phyloP scores from a whole-genome alignment of 2,113 vertebrate species.

The Stercorarius parasiticus region DNA sequence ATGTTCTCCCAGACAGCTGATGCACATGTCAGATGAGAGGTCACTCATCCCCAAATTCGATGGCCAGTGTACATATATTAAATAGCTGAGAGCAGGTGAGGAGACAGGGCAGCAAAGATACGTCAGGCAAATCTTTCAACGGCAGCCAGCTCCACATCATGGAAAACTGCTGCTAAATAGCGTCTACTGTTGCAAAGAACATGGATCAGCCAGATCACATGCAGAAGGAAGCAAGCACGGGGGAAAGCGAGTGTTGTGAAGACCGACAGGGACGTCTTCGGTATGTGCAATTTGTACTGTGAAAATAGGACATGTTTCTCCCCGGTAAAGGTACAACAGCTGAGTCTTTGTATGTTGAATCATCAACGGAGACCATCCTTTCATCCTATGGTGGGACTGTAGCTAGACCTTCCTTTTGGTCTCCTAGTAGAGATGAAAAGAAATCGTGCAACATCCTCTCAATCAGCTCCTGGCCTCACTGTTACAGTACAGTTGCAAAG shows the following conservation, averaged over 20 bases:
- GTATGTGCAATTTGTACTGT: background rate
- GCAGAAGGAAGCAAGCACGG: accelerated
- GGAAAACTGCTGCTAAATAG: background rate
- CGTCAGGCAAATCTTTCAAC: background rate
- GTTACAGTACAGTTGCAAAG: background rate
- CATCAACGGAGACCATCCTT: background rate
- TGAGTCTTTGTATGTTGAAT: background rate
- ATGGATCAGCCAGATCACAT: background rate
- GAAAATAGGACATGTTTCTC: accelerated
- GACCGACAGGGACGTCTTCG: accelerated
- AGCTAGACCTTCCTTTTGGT: background rate
- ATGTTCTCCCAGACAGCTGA: background rate
- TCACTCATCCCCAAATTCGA: background rate
- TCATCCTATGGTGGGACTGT: background rate
- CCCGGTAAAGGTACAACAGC: background rate
- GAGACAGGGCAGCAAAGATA: background rate
- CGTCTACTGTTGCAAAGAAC: background rate
- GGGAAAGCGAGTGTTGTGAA: background rate
- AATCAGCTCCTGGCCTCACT: background rate
- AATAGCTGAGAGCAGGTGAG: background rate
- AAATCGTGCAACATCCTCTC: background rate
- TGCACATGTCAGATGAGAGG: background rate
- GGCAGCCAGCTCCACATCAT: background rate
- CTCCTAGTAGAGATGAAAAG: background rate
- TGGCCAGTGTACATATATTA: background rate